Evolutionary conservation across 2,113 vertebrate genomes (phyloP), one percentile per base, ranked within the genome.

Genomic region (Camelus dromedarius): DNA sequence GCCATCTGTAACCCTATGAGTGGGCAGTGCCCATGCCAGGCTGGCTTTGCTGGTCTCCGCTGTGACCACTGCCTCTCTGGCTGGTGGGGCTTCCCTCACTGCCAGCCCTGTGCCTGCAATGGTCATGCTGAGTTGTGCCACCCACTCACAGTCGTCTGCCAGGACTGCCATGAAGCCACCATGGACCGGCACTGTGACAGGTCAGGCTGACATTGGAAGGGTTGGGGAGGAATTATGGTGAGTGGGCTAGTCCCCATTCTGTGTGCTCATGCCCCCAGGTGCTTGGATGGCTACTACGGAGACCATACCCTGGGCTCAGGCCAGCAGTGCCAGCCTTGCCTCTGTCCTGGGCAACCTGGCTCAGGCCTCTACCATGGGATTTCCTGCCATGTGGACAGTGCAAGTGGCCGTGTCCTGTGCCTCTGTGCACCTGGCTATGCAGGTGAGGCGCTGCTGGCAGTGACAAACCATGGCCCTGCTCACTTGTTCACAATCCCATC

Each of bases 321-420:
- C 24, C 99, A 99, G 67, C 99, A 99, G 91, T 99, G 99, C 94
- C 98, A 98, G 8, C 99, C 99, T 13, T 99, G 99, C 72, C 99
- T 99, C 22, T 99, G 99, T 89, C 99, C 99, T 0, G 99, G 99
- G 12, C 98, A 98, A 96, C 99, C 99, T 0, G 99, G 98, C 42
- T 99, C 99, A 0, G 97, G 97, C 54, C 98, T 99, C 85, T 99
- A 98, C 88, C 99, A 99, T 0, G 99, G 98, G 0, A 98, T 96
- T 0, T 97, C 99, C 52, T 99, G 99, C 96, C 97, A 98, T 0
- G 89, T 98, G 0, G 98, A 99, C 2, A 95, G 96, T 0, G 35
- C 97, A 24, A 98, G 98, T 2, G 97, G 98, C 95, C 99, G 98
- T 96, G 99, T 99, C 2, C 18, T 99, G 38, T 99, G 99, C 90